Evolutionary conservation across 2,888 invertebrate species (phyloP).

Genomic region (Tachina grossa): DNA sequence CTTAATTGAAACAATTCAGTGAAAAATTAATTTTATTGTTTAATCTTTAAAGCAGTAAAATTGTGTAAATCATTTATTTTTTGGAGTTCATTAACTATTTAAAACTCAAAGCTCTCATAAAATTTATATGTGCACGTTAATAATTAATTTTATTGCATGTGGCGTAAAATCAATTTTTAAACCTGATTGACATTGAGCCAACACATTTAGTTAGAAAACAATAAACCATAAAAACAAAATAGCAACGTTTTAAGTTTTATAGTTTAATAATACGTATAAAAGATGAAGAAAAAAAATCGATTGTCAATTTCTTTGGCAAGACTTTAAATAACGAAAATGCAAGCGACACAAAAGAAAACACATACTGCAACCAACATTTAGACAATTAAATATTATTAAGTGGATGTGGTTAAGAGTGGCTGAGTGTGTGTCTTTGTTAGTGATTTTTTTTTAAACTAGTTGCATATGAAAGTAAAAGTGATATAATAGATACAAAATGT

Average conservation of each 20-base stretch:
- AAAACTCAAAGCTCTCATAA: slow-evolving; percentile 40
- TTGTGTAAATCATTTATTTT: slow-evolving; percentile 36
- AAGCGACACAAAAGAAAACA: slow-evolving; percentile 18
- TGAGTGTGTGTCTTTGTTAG: slow-evolving; percentile 52
- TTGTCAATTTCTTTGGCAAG: slow-evolving; percentile 69
- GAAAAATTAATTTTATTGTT: slow-evolving; percentile 6
- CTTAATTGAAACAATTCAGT: background rate
- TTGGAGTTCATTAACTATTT: slow-evolving; percentile 66
- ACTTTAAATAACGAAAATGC: slow-evolving; percentile 17
- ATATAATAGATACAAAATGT: slow-evolving; percentile 57
- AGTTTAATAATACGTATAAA: slow-evolving; percentile 3
- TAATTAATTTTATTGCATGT: slow-evolving; percentile 54
- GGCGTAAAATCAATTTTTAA: slow-evolving; percentile 50
- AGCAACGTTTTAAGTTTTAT: background rate
- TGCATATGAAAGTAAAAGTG: slow-evolving; percentile 73
- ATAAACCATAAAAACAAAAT: slow-evolving; percentile 23
- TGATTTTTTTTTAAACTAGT: slow-evolving; percentile 66
- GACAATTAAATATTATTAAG: slow-evolving; percentile 43
- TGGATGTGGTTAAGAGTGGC: slow-evolving; percentile 22
- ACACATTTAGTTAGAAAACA: slow-evolving; percentile 39
- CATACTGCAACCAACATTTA: slow-evolving; percentile 44
- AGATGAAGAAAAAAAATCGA: slow-evolving; percentile 46
- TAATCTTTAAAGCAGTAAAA: background rate
- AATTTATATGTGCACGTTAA: slow-evolving; percentile 19
- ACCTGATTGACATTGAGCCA: slow-evolving; percentile 61